Base-by-base conservation (phyloP, 2,888 invertebrate genomes). In the Agrochola circellaris region DNA sequence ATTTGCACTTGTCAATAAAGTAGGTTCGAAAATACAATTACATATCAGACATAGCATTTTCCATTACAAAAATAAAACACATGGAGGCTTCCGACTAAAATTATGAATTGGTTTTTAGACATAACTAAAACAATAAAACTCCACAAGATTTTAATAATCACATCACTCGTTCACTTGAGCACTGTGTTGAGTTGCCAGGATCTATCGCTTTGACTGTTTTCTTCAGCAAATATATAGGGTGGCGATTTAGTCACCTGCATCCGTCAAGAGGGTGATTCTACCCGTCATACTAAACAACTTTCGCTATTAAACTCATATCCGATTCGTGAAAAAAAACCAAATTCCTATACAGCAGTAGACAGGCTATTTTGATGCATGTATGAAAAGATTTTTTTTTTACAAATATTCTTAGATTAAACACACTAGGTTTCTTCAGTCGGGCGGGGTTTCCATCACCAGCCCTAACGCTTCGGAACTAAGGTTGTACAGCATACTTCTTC, bases 91-190 rank as follows among this genome's bases (percentile, higher is more conserved):
- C 0, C 3, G 0, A 75, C 30, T 48, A 82, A 67, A 34, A 68
- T 20, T 0, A 23, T 34, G 9, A 26, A 38, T 30, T 60, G 6
- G 7, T 60, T 75, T 68, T 64, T 51, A n/a, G 34, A 60, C 67
- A 79, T 45, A 34, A 83, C 60, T 83, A 77, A 80, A 80, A 65
- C 45, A 77, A 60, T 66, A 54, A 82, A 48, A 64, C 1, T 2
- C 26, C 56, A 30, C 8, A 54, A 30, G 5, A 7, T 38, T 51
- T 42, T 62, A 66, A 45, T 54, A 54, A 17, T 66, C n/a, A 67
- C 75, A 20, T 45, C 67, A 75, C 38, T 51, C 38, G 34, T 13
- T 67, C 66, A 67, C 11, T 65, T 23, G 17, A 45, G 75, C 85
- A 85, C 76, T 64, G 67, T 62, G 23, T 66, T 81, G n/a, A 13